Evolutionary conservation across 2,888 invertebrate genomes (phyloP).

Genomic region (Dryobota labecula): DNA sequence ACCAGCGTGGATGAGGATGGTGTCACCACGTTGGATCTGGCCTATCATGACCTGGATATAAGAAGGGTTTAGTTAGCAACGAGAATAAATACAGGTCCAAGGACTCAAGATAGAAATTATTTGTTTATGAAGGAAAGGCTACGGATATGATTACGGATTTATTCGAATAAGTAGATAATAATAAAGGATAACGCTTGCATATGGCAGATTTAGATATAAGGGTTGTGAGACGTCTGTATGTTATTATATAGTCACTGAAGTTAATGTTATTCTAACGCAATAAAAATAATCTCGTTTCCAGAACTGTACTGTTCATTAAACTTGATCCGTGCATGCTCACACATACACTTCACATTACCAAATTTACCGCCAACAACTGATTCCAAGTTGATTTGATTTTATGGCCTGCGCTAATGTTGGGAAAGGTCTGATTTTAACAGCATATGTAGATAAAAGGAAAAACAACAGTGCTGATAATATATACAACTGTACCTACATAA

Average conservation of each 20-base stretch:
- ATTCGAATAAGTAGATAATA: not conserved
- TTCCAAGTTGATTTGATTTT: not conserved
- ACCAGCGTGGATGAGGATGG: conserved; percentile 97
- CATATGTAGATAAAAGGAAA: not conserved
- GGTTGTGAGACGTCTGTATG: not conserved
- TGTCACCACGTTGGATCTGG: conserved; percentile 95
- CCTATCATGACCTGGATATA: conserved; percentile 90
- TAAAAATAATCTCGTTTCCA: no score
- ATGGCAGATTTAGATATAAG: not conserved
- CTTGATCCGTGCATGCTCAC: no score
- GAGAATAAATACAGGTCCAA: not conserved
- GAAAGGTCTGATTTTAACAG: not conserved
- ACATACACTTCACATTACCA: no score
- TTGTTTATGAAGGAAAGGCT: not conserved
- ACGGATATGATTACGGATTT: no score
- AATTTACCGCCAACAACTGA: no score
- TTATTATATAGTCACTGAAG: not conserved
- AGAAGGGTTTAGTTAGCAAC: not conserved
- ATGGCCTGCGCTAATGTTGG: not conserved
- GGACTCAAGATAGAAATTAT: not conserved
- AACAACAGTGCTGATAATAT: not conserved
- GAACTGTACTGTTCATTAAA: no score
- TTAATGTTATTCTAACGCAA: not conserved
- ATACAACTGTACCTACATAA: not conserved
- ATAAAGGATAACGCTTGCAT: not conserved